Conservation (phyloP, 2,888 invertebrate species). For the Belgica antarctica region DNA sequence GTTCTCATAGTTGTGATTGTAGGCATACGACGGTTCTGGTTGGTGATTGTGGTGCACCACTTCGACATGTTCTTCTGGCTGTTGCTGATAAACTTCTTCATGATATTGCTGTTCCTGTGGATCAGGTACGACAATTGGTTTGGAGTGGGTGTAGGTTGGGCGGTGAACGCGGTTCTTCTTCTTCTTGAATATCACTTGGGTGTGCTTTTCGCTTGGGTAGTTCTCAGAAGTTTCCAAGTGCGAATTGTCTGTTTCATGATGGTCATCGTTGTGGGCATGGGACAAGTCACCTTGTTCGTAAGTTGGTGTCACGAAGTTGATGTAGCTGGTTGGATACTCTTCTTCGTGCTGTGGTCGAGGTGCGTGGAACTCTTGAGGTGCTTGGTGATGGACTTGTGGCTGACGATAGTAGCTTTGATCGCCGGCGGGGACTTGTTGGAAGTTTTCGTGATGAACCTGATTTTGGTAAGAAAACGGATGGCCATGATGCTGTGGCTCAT, state of each 20-base stretch:
- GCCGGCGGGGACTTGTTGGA: conserved; percentile 20
- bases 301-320: conserved; percentile 33
- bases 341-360: conserved; percentile 52
- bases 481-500: too few relatives aligned
- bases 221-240: conserved; percentile 49
- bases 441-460: conserved; percentile 4
- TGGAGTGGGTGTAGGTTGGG: not conserved
- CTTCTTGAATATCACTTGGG: conserved; percentile 51
- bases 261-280: not conserved
- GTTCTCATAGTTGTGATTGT: conserved; percentile 11
- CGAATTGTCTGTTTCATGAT: not conserved
- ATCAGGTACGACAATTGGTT: conserved; percentile 38
- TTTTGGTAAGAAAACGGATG: too few relatives aligned
- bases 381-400: conserved; percentile 47
- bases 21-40: not conserved
- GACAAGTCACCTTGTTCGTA: not conserved
- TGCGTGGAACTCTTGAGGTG: conserved; percentile 47
- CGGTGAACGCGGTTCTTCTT: conserved; percentile 31
- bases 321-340: conserved; percentile 22
- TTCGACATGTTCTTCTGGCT: conserved; percentile 42
- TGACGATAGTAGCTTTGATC: conserved; percentile 41
- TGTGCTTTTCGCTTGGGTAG: conserved; percentile 53
- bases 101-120: conserved; percentile 43
- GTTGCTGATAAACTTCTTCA: conserved; percentile 36
- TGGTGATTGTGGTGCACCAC: conserved; percentile 39